A percentile compares a stretch with the other conserved stretches of the same genome.
Conservation (phyloP, 2,888 invertebrate species). For the Tenthredo mesomela region DNA sequence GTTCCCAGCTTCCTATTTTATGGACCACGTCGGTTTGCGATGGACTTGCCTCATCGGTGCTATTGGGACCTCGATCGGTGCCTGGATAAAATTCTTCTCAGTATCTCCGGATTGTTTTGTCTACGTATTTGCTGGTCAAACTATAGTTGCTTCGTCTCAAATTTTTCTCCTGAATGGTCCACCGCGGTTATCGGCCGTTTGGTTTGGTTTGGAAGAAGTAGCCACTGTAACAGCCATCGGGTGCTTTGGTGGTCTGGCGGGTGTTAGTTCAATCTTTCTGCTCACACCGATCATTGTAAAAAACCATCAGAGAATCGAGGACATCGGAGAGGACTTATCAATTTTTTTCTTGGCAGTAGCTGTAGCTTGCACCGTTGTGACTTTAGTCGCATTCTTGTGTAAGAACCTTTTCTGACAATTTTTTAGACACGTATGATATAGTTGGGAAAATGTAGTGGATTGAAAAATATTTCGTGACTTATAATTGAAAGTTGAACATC, state of each 20-base stretch:
- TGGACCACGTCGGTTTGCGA: conserved; percentile 68
- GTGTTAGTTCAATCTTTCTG: conserved; percentile 56
- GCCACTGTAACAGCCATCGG: conserved; percentile 59
- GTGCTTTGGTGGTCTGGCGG: conserved; percentile 56
- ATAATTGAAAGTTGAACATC: too few relatives aligned
- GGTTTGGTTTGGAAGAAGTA: conserved; percentile 60
- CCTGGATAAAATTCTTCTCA: conserved; percentile 59
- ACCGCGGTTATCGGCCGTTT: conserved; percentile 60
- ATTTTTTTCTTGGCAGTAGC: conserved; percentile 53
- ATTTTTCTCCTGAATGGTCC: conserved; percentile 58
- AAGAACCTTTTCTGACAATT: conserved; percentile 39
- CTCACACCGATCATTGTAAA: conserved; percentile 57
- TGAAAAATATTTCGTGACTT: too few relatives aligned
- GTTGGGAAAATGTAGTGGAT: too few relatives aligned
- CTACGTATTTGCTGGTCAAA: conserved; percentile 57
- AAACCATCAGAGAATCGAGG: conserved; percentile 57
- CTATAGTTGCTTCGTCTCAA: conserved; percentile 56
- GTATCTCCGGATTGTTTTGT: conserved; percentile 54
- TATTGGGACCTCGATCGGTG: conserved; percentile 58
- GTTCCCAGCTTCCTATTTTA: conserved; percentile 80
- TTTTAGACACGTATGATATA: too few relatives aligned
- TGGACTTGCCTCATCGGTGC: conserved; percentile 56
- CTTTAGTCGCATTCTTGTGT: conserved; percentile 56
- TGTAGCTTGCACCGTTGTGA: conserved; percentile 52
- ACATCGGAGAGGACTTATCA: conserved; percentile 56